Conservation (phyloP, 2,797 vertebrate genomes). For the Sphenopsis melanotis region DNA sequence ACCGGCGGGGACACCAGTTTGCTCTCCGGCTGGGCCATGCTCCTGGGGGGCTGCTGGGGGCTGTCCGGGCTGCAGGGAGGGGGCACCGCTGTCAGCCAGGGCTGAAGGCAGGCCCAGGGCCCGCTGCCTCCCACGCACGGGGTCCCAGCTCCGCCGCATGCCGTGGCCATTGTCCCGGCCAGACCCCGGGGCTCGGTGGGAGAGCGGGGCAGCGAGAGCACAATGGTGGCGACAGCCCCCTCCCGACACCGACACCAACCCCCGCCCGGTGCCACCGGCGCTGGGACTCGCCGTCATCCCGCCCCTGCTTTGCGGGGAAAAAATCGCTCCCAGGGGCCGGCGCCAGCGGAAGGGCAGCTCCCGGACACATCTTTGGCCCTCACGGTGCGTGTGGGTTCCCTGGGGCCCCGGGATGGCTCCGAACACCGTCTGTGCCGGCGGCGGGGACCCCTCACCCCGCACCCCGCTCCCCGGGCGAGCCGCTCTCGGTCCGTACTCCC, state of each 20-base stretch:
- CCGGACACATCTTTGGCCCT: not conserved
- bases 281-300: not conserved
- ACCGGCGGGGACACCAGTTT: not conserved
- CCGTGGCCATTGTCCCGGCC: rapidly evolving
- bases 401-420: not conserved
- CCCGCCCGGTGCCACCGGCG: rapidly evolving
- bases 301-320: not conserved
- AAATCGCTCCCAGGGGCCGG: not conserved
- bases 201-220: not conserved
- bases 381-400: not conserved
- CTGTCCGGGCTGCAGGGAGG: not conserved
- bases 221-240: not conserved
- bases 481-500: not conserved
- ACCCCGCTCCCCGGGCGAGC: not conserved
- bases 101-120: not conserved
- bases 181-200: not conserved
- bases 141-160: not conserved
- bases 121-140: not conserved
- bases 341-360: not conserved
- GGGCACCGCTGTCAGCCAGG: not conserved
- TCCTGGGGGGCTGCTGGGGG: not conserved
- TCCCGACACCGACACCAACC: not conserved
- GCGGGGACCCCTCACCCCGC: not conserved
- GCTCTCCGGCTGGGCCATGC: constrained; percentile 1
- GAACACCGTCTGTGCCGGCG: not conserved